Evolutionary conservation across 2,888 invertebrate species (phyloP).

Genomic region (Crepidodera aurea): DNA sequence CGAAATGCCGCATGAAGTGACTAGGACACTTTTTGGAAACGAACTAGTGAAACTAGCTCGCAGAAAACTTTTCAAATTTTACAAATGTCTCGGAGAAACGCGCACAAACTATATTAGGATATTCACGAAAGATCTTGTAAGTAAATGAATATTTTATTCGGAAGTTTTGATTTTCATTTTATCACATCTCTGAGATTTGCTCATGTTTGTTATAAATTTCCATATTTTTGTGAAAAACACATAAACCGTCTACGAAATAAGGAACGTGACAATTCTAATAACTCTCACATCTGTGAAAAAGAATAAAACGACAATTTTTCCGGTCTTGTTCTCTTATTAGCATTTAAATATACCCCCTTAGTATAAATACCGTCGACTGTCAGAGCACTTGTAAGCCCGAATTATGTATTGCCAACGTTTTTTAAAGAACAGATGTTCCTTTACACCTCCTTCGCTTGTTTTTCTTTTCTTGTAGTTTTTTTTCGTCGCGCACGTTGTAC

Average conservation of each 20-base stretch:
- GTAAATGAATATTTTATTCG: too few species aligned
- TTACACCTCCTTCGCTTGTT: constrained; percentile 31
- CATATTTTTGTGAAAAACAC: too few species aligned
- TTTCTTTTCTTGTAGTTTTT: constrained; percentile 20
- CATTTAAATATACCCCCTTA: constrained; percentile 52
- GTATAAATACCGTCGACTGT: constrained; percentile 48
- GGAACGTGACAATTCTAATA: constrained; percentile 27
- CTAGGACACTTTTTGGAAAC: too few species aligned
- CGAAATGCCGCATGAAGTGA: too few species aligned
- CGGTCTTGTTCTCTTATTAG: constrained; percentile 49
- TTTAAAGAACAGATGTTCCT: constrained; percentile 48
- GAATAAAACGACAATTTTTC: constrained; percentile 46
- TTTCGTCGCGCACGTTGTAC: constrained; percentile 8
- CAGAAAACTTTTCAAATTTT: too few species aligned
- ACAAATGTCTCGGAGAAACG: too few species aligned
- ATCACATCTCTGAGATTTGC: too few species aligned
- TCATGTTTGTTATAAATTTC: too few species aligned
- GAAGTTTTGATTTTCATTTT: too few species aligned
- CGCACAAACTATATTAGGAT: too few species aligned
- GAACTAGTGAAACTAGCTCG: too few species aligned
- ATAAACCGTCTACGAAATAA: constrained; percentile 3
- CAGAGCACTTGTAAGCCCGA: constrained; percentile 45
- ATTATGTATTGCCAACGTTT: constrained; percentile 45
- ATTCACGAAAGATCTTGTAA: too few species aligned
- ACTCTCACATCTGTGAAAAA: constrained; percentile 31